Conservation (phyloP, 2,113 vertebrate species). For the Chloropsis cyanopogon region DNA sequence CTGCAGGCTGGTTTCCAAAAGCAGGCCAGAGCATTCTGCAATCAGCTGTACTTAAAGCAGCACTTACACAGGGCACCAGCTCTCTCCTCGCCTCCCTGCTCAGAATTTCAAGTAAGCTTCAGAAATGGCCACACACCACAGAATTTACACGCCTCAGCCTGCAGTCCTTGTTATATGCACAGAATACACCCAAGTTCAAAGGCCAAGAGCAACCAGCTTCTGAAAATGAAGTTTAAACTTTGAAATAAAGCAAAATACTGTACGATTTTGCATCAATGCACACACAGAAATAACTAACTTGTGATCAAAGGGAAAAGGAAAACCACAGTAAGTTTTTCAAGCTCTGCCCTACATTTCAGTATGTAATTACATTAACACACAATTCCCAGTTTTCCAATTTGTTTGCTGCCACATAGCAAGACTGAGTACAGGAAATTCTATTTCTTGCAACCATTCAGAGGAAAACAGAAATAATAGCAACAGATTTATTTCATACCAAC, state of each 20-base stretch:
- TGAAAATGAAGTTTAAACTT: not conserved
- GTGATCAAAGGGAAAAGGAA: not conserved
- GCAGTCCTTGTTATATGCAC: accelerated
- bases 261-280: not conserved
- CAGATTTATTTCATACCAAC: not conserved
- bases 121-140: not conserved
- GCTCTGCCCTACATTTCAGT: not conserved
- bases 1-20: not conserved
- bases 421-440: not conserved
- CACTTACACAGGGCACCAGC: not conserved
- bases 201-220: not conserved
- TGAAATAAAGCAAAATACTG: not conserved
- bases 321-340: not conserved
- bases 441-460: not conserved
- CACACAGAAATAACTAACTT: not conserved
- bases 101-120: not conserved
- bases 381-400: slow-evolving; percentile 11
- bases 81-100: not conserved
- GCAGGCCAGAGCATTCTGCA: not conserved
- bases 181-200: not conserved
- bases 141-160: accelerated
- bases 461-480: not conserved
- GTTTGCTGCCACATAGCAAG: not conserved
- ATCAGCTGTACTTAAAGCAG: not conserved
- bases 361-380: not conserved